phyloP scores from a whole-genome alignment of 2,113 vertebrate species.

The Phylloscopus trochilus region DNA sequence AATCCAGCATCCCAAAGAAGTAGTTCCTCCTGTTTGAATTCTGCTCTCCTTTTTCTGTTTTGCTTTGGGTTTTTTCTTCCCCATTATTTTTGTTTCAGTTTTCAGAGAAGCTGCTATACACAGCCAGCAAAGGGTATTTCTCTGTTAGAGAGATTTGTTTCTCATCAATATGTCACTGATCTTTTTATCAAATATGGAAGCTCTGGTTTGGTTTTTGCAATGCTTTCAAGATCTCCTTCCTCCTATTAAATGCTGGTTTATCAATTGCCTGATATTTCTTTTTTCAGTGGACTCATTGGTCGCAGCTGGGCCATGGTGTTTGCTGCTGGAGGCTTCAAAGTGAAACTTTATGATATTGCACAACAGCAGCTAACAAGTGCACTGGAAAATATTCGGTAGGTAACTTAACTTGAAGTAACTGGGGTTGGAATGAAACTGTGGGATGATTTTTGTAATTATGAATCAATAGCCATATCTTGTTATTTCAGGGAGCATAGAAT shows the following conservation, averaged over 20 bases:
- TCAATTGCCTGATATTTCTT: neutral
- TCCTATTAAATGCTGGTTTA: neutral
- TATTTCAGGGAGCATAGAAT: neutral
- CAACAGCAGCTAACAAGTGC: constrained; percentile 81
- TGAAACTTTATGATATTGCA: constrained; percentile 89
- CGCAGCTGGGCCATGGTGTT: constrained; percentile 96
- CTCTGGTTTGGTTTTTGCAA: neutral
- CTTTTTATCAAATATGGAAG: neutral
- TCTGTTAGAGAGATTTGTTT: neutral
- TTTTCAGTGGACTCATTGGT: constrained; percentile 89
- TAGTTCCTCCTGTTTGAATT: neutral
- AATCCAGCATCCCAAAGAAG: neutral
- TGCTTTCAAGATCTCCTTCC: neutral
- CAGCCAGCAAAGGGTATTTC: neutral
- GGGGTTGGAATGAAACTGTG: neutral
- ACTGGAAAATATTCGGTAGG: constrained; percentile 84
- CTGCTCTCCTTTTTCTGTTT: neutral
- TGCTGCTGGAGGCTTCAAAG: constrained; percentile 85
- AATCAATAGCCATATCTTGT: neutral
- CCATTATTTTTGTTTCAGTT: neutral
- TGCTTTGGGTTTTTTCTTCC: neutral
- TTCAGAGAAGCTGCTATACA: neutral
- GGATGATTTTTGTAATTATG: neutral
- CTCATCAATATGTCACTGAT: neutral
- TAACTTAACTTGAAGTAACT: neutral